A percentile compares a stretch with the other conserved stretches of the same genome.
Evolutionary conservation across 2,113 vertebrate species (phyloP).

Genomic region (Mixornis gularis): DNA sequence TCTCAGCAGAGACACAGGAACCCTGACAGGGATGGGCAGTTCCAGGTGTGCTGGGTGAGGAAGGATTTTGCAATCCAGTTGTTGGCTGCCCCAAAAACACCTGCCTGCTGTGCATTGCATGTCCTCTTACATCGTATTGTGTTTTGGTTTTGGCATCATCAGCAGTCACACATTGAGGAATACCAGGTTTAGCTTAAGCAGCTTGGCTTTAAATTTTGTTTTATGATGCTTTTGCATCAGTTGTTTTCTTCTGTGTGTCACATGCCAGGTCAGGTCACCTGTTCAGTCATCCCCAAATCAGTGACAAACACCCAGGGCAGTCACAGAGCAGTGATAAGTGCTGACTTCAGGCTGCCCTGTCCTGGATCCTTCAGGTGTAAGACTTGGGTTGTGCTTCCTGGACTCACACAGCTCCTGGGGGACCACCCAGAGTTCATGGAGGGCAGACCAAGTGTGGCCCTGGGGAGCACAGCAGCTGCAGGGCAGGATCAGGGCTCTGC

Average conservation of each 20-base stretch:
- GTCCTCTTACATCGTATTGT: background rate
- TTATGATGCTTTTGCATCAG: background rate
- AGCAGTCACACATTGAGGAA: background rate
- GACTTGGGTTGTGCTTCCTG: background rate
- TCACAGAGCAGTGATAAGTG: background rate
- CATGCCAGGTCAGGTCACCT: background rate
- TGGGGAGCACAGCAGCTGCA: background rate
- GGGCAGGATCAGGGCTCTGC: background rate
- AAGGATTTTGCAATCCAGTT: background rate
- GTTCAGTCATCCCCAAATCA: background rate
- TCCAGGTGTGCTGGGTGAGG: background rate
- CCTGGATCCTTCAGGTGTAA: background rate
- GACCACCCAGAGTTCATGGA: accelerated
- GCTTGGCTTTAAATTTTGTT: background rate
- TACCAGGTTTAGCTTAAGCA: background rate
- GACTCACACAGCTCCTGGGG: background rate
- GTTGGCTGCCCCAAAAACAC: background rate
- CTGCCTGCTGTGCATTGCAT: background rate
- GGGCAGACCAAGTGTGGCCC: background rate
- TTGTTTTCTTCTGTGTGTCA: background rate
- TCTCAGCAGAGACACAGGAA: background rate
- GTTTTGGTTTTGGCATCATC: background rate
- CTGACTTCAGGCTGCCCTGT: background rate
- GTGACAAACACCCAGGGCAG: background rate
- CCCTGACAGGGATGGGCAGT: background rate